phyloP scores from a whole-genome alignment of 2,888 invertebrate genomes.

The Sipha maydis region DNA sequence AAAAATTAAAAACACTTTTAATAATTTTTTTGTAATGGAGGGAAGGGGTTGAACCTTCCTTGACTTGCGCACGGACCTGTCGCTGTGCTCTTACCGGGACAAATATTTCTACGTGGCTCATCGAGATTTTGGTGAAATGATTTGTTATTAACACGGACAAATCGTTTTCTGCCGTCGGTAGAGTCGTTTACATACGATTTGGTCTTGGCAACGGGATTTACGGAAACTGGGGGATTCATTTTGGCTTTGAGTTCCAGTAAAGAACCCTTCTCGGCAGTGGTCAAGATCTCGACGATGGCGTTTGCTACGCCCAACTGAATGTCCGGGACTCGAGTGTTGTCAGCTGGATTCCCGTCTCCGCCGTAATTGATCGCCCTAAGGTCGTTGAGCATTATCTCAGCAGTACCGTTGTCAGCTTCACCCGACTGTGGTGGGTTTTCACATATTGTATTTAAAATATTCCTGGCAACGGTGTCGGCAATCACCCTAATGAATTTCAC shows the following conservation, averaged over 20 bases:
- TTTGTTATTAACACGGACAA: background rate
- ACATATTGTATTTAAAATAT: constrained; percentile 1
- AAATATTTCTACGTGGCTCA: background rate
- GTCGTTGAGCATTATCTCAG: background rate
- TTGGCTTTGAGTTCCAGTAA: background rate
- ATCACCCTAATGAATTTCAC: background rate
- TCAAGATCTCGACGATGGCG: background rate
- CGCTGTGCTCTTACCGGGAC: background rate
- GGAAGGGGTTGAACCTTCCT: too few relatives aligned
- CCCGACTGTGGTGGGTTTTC: background rate
- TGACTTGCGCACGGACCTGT: background rate
- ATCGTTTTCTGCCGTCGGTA: too few relatives aligned
- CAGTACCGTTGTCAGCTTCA: too few relatives aligned
- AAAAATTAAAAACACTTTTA: too few relatives aligned
- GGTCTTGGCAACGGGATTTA: background rate
- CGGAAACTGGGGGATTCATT: background rate
- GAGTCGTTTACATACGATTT: background rate
- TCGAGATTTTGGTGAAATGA: background rate
- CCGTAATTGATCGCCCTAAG: background rate
- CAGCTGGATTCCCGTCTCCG: too few relatives aligned
- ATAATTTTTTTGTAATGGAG: too few relatives aligned
- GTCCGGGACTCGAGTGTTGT: background rate
- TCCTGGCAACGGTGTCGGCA: background rate
- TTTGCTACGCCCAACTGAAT: background rate
- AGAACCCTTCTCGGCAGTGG: background rate